phyloP scores from a whole-genome alignment of 1,140 invertebrate genomes.

The Cataglyphis hispanica region DNA sequence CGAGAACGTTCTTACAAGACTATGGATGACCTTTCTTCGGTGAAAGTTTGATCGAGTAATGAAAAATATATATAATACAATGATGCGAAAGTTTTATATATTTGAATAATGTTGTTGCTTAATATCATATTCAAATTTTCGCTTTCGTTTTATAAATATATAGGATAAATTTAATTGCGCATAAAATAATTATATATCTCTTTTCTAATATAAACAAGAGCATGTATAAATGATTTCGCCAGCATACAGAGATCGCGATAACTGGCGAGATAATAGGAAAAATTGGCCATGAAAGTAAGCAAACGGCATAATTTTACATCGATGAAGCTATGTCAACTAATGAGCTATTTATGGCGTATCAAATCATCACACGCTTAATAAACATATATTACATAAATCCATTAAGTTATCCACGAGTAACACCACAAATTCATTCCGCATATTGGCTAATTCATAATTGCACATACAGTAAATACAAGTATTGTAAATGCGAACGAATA shows the following conservation, averaged over 20 bases:
- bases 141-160: neutral
- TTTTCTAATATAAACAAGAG: neutral
- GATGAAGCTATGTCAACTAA: constrained; percentile 20
- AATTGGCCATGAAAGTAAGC: neutral
- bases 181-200: neutral
- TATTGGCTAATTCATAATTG: constrained; percentile 4
- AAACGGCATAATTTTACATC: neutral
- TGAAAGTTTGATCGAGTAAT: constrained; percentile 26
- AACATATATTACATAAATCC: constrained; percentile 21
- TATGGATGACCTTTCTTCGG: constrained; percentile 27
- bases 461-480: neutral
- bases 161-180: constrained; percentile 7
- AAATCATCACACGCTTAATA: constrained; percentile 1
- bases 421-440: neutral
- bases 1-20: constrained; percentile 20
- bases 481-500: neutral
- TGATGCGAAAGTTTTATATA: neutral
- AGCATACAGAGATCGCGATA: neutral
- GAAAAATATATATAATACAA: constrained; percentile 18
- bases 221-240: neutral
- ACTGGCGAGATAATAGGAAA: neutral
- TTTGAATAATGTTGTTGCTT: neutral
- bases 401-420: neutral
- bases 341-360: neutral
- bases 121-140: neutral